Base-by-base conservation (phyloP, 2,797 vertebrate genomes). In the Decapterus maruadsi region DNA sequence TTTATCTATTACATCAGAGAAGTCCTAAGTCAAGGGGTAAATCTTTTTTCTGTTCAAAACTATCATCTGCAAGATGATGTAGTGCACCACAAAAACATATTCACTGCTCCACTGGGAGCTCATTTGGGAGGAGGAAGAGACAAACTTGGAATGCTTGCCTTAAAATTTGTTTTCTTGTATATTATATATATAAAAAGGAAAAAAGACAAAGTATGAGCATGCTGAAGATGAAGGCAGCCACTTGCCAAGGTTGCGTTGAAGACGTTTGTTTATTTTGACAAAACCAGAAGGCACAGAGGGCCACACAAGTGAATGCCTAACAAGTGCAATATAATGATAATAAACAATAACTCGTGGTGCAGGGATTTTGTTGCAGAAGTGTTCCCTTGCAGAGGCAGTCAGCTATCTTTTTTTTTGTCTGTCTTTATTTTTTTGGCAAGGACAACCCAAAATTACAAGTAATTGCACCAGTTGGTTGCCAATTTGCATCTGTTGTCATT, bases 231-330 rank as follows among this genome's bases (percentile, higher is more conserved):
- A 73, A 68, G 48, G 57, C 58, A 57, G 70, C 36, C 36, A 48
- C 55, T 61, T 83, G 64, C 71, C 72, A 80, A 82, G 40, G 72
- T 75, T 88, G 71, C 36, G 22, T 75, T 75, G 29, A 62, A 72
- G 79, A 73, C 51, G 42, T 78, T 82, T 84, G 80, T 80, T 91
- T 90, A 80, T 86, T 89, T 91, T 79, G 80, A 83, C 22, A n/a
- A 66, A 82, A 69, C 50, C 46, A 59, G 65, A 78, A 74, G 58
- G 53, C 56, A 65, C 50, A 42, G 19, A 43, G 68, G 80, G 83
- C 82, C 87, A 86, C 88, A 87, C 85, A 82, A 87, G 86, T 81
- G 57, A 82, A 74, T 43, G 56, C 77, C 78, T 71, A 64, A 90
- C 82, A 86, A 81, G 84, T 68, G 75, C 75, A 81, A 67, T 54